phyloP scores from a whole-genome alignment of 35 echinoderm and acorn worm genomes.

The Ptychodera flava region DNA sequence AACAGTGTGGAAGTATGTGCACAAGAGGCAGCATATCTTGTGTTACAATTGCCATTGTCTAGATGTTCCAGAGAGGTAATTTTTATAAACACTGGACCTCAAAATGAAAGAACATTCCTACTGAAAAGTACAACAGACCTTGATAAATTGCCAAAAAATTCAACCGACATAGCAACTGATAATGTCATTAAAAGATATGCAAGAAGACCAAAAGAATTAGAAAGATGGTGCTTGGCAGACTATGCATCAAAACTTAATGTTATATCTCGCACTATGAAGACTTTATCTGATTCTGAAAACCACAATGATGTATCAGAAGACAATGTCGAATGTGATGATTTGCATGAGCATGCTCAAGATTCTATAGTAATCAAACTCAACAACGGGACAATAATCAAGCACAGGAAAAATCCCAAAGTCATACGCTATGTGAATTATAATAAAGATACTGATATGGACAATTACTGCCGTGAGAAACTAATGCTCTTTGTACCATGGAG shows the following conservation, averaged over 20 bases:
- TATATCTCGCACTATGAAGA: not conserved
- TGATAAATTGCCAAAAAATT: constrained; percentile 29
- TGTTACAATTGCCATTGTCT: constrained; percentile 43
- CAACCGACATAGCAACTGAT: constrained; percentile 23
- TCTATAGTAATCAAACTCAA: not conserved
- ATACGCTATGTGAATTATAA: constrained; percentile 27
- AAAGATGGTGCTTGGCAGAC: constrained; percentile 48
- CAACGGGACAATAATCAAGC: not conserved
- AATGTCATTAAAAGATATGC: constrained; percentile 30
- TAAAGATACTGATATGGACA: constrained; percentile 15
- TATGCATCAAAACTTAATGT: constrained; percentile 37
- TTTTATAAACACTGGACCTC: constrained; percentile 51
- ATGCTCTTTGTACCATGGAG: constrained; percentile 37
- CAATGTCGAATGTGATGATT: constrained; percentile 2
- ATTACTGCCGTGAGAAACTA: constrained; percentile 41
- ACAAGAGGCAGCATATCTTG: constrained; percentile 50
- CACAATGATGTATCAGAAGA: no score
- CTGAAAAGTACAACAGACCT: constrained; percentile 28
- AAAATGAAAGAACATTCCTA: constrained; percentile 30
- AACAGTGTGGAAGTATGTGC: constrained; percentile 68
- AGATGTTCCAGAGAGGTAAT: constrained; percentile 38
- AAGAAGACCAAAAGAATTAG: constrained; percentile 32
- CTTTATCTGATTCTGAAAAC: not conserved
- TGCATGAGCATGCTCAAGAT: not conserved
- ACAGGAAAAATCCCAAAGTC: constrained; percentile 5